Evolutionary conservation across 2,888 invertebrate genomes (phyloP), one percentile per base, ranked within the genome.

Genomic region (Autographa gamma): DNA sequence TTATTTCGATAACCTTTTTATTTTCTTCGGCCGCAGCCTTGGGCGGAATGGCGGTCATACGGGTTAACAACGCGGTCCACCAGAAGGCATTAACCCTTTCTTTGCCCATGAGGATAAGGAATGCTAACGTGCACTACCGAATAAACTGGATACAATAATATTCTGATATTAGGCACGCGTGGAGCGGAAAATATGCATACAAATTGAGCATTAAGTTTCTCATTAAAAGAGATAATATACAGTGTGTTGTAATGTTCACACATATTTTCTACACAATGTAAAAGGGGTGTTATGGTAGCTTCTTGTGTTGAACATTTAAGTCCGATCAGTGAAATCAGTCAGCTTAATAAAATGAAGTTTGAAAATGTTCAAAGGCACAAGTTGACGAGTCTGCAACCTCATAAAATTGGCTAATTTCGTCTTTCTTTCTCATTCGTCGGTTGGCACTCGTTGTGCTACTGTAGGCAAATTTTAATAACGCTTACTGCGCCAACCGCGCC

Each of bases 391-490:
- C 88, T 84, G 88, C 91, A 89, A 88, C 87, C 89, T 90, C 88
- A 89, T 91, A 90, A 91, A 91, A 92, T 90, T 86, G 86, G 90
- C 90, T 91, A 91, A 92, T 92, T 91, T 91, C 80, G 87, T 86
- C 88, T 88, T 91, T 90, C 89, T 91, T 91, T 90, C 89, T 85
- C 88, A 89, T 88, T 89, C 90, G 84, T 84, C 85, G 87, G 85
- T 85, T 88, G 90, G 90, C 88, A 83, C 85, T 89, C 86, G 88
- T 88, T 88, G 86, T 88, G 91, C 90, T 76, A 81, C 85, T 85
- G 90, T 91, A 91, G 91, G 92, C 92, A 92, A 91, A 92, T 92
- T 93, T 93, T 93, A 93, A 93, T 93, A 92, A 92, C 88, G 93
- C 92, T 92, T 91, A 91, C 92, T 87, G 86, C 86, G 89, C 82